A percentile compares a stretch with the other conserved stretches of the same genome.
These are phyloP conservation scores for Condylura cristata DNA, from an alignment of 2,113 vertebrate species.

Conservation along the genomic window DNA sequence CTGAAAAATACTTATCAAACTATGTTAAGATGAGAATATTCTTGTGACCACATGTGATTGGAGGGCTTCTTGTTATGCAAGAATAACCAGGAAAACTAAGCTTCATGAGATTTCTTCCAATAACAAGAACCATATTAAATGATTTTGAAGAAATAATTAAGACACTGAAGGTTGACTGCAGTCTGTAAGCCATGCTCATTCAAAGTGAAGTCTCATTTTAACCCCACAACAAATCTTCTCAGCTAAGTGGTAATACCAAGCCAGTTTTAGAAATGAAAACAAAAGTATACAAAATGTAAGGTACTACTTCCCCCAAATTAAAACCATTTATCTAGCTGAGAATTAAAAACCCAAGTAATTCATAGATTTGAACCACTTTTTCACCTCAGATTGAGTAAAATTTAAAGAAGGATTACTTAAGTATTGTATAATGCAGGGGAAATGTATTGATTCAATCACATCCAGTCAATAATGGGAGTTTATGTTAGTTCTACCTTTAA, in stretches of 20 bases:
- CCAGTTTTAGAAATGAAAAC: not conserved
- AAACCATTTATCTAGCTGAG: not conserved
- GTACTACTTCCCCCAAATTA: not conserved
- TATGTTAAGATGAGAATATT: not conserved
- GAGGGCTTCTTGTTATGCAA: not conserved
- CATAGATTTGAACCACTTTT: not conserved
- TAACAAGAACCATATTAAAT: not conserved
- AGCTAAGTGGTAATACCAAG: not conserved
- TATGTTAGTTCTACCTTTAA: not conserved
- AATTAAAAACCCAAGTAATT: not conserved
- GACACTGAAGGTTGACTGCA: not conserved
- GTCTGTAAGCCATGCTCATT: not conserved
- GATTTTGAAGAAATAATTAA: not conserved
- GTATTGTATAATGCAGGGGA: not conserved
- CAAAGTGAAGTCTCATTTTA: not conserved
- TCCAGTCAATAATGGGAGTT: not conserved
- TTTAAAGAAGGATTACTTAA: not conserved
- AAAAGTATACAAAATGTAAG: not conserved
- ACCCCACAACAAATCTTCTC: not conserved
- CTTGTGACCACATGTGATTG: not conserved
- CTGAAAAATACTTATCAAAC: not conserved
- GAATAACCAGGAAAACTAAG: conserved; percentile 12
- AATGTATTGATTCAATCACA: not conserved
- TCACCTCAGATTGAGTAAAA: not conserved
- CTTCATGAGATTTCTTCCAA: not conserved